Percentiles rank a stretch among this genome's conserved stretches.
phyloP scores from a whole-genome alignment of 2,888 invertebrate species.

The Agrenia bidenticulata region DNA sequence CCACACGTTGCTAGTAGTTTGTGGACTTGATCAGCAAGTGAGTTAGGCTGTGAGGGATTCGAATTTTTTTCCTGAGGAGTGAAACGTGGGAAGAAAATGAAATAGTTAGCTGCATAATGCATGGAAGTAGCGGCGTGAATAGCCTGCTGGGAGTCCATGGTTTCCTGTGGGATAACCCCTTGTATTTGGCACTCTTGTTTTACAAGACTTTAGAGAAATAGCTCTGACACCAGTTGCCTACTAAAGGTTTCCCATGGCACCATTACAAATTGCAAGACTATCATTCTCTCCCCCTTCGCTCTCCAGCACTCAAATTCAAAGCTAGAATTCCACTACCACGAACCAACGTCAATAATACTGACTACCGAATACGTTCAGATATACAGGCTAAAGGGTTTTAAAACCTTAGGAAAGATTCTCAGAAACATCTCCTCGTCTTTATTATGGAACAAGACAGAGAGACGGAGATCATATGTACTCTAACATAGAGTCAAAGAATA shows the following conservation, averaged over 20 bases:
- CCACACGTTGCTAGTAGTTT: no score
- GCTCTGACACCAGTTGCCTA: conserved; percentile 52
- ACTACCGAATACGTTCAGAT: no score
- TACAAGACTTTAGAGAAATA: conserved; percentile 49
- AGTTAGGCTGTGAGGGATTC: no score
- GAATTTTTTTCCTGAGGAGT: conserved; percentile 4
- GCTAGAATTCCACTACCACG: not conserved
- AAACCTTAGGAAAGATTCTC: no score
- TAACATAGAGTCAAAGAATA: no score
- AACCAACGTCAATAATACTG: no score
- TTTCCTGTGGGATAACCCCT: not conserved
- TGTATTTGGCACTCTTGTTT: conserved; percentile 30
- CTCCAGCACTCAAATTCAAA: conserved; percentile 5
- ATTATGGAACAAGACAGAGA: no score
- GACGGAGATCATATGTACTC: no score
- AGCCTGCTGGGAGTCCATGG: conserved; percentile 38
- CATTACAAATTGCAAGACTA: conserved; percentile 34
- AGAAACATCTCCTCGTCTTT: no score
- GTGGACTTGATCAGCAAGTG: no score
- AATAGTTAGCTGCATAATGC: conserved; percentile 42
- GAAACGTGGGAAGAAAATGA: conserved; percentile 41
- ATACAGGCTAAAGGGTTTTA: no score
- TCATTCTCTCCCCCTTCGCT: conserved; percentile 7
- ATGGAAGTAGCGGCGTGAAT: conserved; percentile 31
- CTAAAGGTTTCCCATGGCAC: conserved; percentile 43